Percentiles rank a stretch among this genome's conserved stretches.
Conservation (phyloP, 2,888 invertebrate species). For the Cosmia trapezina region DNA sequence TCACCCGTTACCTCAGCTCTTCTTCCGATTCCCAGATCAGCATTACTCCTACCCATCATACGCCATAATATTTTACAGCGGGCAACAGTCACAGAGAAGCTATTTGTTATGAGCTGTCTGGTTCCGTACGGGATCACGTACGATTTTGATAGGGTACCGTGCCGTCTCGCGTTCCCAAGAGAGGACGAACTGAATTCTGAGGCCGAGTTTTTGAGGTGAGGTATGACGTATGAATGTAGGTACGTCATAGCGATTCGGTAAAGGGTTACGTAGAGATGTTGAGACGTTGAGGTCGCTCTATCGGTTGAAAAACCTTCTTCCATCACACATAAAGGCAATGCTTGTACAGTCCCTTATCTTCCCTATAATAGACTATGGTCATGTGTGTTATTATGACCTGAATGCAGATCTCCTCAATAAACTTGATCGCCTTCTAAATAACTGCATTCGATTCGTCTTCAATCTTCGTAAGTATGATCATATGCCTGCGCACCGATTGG, state of each 20-base stretch:
- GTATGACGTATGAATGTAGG: background rate
- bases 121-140: constrained; percentile 65
- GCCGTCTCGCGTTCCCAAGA: constrained; percentile 53
- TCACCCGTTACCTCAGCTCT: background rate
- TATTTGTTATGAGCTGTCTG: constrained; percentile 56
- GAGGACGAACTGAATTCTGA: constrained; percentile 31
- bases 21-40: constrained; percentile 28
- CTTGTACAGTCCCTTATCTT: no score
- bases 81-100: constrained; percentile 53
- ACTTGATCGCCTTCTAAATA: no score
- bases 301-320: no score
- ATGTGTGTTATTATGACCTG: no score
- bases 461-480: no score
- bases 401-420: no score
- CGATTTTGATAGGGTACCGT: constrained; percentile 70
- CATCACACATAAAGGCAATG: no score
- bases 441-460: no score
- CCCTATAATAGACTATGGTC: no score
- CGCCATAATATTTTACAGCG: constrained; percentile 50
- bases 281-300: no score
- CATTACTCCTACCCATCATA: constrained; percentile 29
- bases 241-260: background rate
- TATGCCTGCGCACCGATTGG: no score
- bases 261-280: background rate
- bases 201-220: constrained; percentile 27